Conservation (phyloP, 2,888 invertebrate species). For the Bruchidius siliquastri region DNA sequence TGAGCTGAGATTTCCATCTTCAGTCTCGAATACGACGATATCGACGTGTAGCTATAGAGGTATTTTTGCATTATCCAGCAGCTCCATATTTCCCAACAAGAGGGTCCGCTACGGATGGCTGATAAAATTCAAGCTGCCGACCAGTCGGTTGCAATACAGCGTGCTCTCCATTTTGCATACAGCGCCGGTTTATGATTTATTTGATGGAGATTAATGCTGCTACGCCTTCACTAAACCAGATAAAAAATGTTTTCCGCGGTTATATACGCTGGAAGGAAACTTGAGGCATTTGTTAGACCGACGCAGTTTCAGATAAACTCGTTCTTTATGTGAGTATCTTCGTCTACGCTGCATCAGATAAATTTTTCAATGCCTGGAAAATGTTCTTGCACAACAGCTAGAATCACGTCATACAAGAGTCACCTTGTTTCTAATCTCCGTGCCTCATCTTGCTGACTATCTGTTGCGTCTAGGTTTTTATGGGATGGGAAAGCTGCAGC, state of each 20-base stretch:
- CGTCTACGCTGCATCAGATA: too few species aligned
- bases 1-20: too few species aligned
- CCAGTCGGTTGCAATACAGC: neutral
- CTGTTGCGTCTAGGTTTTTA: too few species aligned
- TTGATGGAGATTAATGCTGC: conserved; percentile 37
- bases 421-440: too few species aligned
- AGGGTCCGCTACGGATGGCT: neutral
- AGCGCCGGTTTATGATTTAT: conserved; percentile 34
- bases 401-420: too few species aligned
- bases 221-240: neutral
- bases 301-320: too few species aligned
- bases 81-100: neutral
- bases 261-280: neutral
- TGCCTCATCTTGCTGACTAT: too few species aligned
- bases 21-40: too few species aligned
- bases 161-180: conserved; percentile 23
- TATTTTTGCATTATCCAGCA: neutral
- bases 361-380: too few species aligned
- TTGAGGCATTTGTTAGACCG: neutral
- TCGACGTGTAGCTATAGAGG: neutral
- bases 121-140: conserved; percentile 1
- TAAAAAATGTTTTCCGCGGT: neutral
- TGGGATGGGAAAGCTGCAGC: too few species aligned
- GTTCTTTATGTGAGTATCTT: too few species aligned
- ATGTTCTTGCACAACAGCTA: too few species aligned